Evolutionary conservation across 2,797 vertebrate species (phyloP), one percentile per base, ranked within the genome.

Genomic region (Bradypus variegatus): DNA sequence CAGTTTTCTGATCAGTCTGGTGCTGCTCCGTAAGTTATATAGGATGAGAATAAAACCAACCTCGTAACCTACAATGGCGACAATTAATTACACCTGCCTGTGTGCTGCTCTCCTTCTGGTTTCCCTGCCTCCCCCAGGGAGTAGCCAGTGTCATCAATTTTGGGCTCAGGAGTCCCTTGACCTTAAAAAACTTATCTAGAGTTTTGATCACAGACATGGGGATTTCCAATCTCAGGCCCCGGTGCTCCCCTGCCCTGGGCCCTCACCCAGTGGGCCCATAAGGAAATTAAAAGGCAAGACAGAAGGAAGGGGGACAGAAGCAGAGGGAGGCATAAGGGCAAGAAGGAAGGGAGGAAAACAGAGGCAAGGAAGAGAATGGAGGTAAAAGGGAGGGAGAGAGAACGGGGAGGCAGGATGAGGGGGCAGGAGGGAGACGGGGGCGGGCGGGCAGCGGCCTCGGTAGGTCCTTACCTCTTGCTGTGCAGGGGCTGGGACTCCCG

Each of bases 401-500:
- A 23, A 1, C 33, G 62, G 23, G 10, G 14, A 65, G 58, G 27
- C 5, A 1, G 4, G 60, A 5, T 10, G 3, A 0, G 18, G 86
- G 9, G 86, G 9, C 6, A 9, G 60, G 23, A 5, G n/a, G 64
- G 14, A 23, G 38, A 4, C 0, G 3, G 53, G 53, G 85, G 45
- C 3, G 4, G 18, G 1, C 48, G 53, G 33, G 41, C 1, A 60
- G 27, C 3, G 8, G 11, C 31, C 38, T 36, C 0, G 1, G 10
- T 13, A 33, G n/a, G 21, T 41, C 69, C 96, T 96, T 95, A 98
- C 98, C 98, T 98, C 95, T 98, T 98, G 94, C 97, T 93, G 96
- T 97, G 97, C 95, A 97, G 96, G 80, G 98, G 98, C 94, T 98
- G 98, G 3, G 98, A 96, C 72, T 99, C 98, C 81, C 98, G 98